Percentiles rank a stretch among this genome's conserved stretches.
Evolutionary conservation across 2,797 vertebrate species (phyloP).

Genomic region (Pangasius larnaudii): DNA sequence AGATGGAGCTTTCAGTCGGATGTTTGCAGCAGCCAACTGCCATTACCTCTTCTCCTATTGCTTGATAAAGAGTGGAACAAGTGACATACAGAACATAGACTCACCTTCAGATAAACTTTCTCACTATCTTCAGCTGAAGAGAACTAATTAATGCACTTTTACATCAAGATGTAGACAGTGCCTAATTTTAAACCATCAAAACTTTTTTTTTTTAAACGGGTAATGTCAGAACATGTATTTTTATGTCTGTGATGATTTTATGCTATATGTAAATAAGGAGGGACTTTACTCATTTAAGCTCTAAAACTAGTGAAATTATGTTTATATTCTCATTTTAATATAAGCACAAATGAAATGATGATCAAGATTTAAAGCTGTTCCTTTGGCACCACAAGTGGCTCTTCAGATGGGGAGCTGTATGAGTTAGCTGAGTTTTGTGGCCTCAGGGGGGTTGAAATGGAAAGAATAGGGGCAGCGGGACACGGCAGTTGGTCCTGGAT

Average conservation of each 20-base stretch:
- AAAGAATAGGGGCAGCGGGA: background rate
- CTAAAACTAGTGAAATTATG: background rate
- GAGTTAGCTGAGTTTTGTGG: conserved; percentile 21
- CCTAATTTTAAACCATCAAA: background rate
- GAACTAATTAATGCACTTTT: background rate
- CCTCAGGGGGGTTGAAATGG: conserved; percentile 40
- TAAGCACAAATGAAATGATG: background rate
- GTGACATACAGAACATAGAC: background rate
- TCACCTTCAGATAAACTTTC: background rate
- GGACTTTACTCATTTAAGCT: background rate
- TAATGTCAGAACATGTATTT: background rate
- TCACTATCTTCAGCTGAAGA: background rate
- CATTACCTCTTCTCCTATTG: conserved; percentile 75
- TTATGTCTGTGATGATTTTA: background rate
- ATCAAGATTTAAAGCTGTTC: background rate
- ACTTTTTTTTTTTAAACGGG: background rate
- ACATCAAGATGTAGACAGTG: background rate
- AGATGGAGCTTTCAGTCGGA: conserved; percentile 98
- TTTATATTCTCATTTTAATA: background rate
- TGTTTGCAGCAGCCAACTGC: conserved; percentile 99
- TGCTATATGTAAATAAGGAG: background rate
- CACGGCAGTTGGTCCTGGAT: background rate
- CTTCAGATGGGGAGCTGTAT: conserved; percentile 16
- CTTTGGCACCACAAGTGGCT: background rate
- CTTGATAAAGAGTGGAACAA: background rate